Conservation (phyloP, 2,113 vertebrate species). For the Megaceryle torquata region DNA sequence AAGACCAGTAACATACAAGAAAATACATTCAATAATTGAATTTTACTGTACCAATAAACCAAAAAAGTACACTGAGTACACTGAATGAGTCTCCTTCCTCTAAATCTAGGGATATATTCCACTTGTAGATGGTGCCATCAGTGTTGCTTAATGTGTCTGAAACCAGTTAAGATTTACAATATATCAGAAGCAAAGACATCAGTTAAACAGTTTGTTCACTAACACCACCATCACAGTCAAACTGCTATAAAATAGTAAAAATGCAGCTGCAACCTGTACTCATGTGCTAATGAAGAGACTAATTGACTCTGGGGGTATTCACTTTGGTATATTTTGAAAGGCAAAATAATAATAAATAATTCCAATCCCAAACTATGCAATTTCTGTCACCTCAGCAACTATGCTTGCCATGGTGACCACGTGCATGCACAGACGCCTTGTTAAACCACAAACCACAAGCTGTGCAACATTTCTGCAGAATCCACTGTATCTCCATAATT, state of each 20-base stretch:
- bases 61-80: background rate
- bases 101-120: background rate
- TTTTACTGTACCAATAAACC: background rate
- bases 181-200: background rate
- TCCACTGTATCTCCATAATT: background rate
- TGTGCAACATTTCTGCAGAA: background rate
- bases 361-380: background rate
- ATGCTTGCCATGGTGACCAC: background rate
- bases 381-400: background rate
- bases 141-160: background rate
- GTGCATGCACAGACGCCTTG: background rate
- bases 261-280: no score
- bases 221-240: no score
- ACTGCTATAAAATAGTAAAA: no score
- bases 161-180: background rate
- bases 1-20: background rate
- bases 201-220: background rate
- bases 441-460: background rate
- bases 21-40: background rate
- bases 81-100: background rate
- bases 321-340: background rate
- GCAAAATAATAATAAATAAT: background rate
- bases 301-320: background rate
- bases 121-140: background rate
- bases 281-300: background rate